Base-by-base conservation (phyloP, 2,113 vertebrate species). In the Leptodactylus fuscus region DNA sequence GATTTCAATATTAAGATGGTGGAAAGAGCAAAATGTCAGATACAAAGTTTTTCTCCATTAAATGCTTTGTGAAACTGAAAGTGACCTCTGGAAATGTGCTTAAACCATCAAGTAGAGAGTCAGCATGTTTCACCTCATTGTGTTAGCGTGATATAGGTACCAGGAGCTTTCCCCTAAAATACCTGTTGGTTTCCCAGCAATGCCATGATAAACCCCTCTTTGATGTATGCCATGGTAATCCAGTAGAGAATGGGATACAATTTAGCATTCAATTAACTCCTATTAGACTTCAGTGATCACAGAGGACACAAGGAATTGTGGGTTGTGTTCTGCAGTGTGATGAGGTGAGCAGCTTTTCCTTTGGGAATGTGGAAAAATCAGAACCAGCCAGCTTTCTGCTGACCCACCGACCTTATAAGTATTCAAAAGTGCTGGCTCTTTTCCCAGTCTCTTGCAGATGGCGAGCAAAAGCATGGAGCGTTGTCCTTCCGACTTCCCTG, bases 371-470 rank as follows among this genome's bases (percentile, higher is more conserved):
- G 88, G 83, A 89, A 32, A 87, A 90, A 90, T 81, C 90, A 91
- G 89, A 89, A 87, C 67, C 87, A 88, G 89, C 90, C 89, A 92
- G 76, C 83, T 89, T 83, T 88, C 90, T 90, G 16, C 67, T 88
- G 87, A 92, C 91, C 90, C 77, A 4, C 2, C 78, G 89, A 89
- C 92, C 91, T 86, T 87, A 38, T 74, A 87, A 83, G 82, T 82
- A 91, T 90, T 93, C 89, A n/a, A 62, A 81, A 77, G 80, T 5
- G 0, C 88, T 94, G 93, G 93, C 92, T 87, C 60, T 51, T 36
- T 9, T 89, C 91, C 92, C 85, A 74, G 87, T 38, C 58, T 76
- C 67, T 27, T 91, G 91, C 93, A 95, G 92, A 93, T 93, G 93
- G 89, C 88, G 88, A 48, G 15, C 87, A 92, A 88, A 85, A 89